These are phyloP conservation scores for Ferdinandea cuprea DNA, from an alignment of 2,888 invertebrate species.

Conservation along the genomic window DNA sequence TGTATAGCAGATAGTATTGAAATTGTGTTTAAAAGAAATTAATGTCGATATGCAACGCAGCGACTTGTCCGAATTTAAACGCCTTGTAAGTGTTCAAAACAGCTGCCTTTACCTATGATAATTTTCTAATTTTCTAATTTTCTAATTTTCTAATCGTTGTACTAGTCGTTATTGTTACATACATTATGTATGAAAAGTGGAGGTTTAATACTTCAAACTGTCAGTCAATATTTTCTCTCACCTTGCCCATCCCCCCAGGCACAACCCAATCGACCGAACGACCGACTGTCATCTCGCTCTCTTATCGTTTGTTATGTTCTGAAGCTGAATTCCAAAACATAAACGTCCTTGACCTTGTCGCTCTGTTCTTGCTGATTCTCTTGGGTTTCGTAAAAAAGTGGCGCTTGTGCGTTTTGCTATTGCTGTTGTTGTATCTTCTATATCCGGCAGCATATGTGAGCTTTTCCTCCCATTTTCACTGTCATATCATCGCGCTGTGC, in stretches of 20 bases:
- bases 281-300: constrained; percentile 24
- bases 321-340: constrained; percentile 46
- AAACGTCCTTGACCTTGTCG: constrained; percentile 67
- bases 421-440: neutral
- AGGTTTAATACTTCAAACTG: neutral
- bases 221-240: constrained; percentile 5
- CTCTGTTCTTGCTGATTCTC: constrained; percentile 5
- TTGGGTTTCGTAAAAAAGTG: constrained; percentile 13
- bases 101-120: neutral
- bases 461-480: constrained; percentile 17
- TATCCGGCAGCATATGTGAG: constrained; percentile 26
- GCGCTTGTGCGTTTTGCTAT: neutral
- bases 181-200: neutral
- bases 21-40: constrained; percentile 3
- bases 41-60: constrained; percentile 38
- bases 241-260: neutral
- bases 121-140: neutral
- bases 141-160: too few relatives aligned
- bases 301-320: constrained; percentile 30
- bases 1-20: neutral
- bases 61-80: constrained; percentile 21
- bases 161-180: too few relatives aligned
- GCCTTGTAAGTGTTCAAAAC: constrained; percentile 47
- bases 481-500: neutral
- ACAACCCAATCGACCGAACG: too few relatives aligned